Conservation (phyloP, 1,140 invertebrate genomes). For the Goniozus legneri region DNA sequence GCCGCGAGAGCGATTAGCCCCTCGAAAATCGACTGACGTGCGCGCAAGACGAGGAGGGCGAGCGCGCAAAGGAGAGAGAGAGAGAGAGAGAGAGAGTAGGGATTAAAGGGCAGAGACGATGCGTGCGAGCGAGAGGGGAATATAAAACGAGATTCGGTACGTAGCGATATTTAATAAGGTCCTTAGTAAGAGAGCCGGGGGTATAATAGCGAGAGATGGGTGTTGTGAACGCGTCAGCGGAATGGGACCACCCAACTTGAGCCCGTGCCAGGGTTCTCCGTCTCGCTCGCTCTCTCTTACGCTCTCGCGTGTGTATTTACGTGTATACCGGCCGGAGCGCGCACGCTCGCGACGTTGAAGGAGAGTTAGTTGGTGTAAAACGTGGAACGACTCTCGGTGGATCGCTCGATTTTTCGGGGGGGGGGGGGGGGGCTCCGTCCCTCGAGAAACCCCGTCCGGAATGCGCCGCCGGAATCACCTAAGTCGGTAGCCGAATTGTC, state of each 20-base stretch:
- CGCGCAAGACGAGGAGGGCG: no score
- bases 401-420: constrained; percentile 18
- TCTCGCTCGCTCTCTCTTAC: no score
- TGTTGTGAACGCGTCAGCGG: constrained; percentile 50
- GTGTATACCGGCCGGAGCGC: constrained; percentile 4
- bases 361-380: constrained; percentile 10
- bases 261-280: constrained; percentile 43
- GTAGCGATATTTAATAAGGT: constrained; percentile 51
- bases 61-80: no score
- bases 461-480: constrained; percentile 31
- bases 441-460: no score
- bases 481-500: constrained; percentile 35
- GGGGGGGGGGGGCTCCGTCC: no score
- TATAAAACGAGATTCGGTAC: constrained; percentile 37
- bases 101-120: no score
- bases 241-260: constrained; percentile 50
- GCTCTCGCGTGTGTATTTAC: constrained; percentile 19
- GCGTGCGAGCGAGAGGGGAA: not conserved
- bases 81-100: no score
- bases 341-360: not conserved
- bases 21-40: no score
- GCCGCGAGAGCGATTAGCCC: no score
- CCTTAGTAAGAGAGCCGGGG: constrained; percentile 43
- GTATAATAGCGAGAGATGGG: constrained; percentile 45
- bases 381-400: constrained; percentile 39